Percentiles rank a stretch among this genome's conserved stretches.
Evolutionary conservation across 1,140 invertebrate genomes (phyloP).

Genomic region (Lasioglossum albipes): DNA sequence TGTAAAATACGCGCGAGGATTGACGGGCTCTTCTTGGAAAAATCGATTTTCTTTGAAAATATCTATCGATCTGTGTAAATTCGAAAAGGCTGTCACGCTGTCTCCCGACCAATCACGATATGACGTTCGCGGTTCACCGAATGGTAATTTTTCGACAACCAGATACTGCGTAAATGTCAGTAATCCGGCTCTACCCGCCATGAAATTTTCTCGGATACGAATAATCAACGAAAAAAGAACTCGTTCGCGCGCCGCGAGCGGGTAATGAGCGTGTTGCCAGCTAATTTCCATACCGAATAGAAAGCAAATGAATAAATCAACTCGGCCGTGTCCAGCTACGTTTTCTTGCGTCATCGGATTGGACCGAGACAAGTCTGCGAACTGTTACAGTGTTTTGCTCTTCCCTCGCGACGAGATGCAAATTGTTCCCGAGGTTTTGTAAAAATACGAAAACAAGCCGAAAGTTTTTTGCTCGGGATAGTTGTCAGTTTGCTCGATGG

Average conservation of each 20-base stretch:
- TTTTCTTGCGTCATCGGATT: constrained; percentile 19
- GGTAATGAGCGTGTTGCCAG: constrained; percentile 32
- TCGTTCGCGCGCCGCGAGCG: constrained; percentile 1
- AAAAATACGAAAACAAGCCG: no score
- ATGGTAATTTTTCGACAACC: constrained; percentile 21
- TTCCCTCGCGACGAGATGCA: background rate
- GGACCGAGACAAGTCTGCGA: background rate
- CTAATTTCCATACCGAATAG: constrained; percentile 38
- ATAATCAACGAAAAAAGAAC: constrained; percentile 1
- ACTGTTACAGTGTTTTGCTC: background rate
- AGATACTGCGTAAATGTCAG: constrained; percentile 22
- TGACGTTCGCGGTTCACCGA: background rate
- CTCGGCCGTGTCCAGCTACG: background rate
- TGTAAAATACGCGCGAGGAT: constrained; percentile 15
- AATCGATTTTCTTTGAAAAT: no score
- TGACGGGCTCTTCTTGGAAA: no score
- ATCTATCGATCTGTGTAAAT: no score
- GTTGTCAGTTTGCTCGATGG: no score
- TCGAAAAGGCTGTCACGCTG: background rate
- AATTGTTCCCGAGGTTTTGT: no score
- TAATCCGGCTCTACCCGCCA: background rate
- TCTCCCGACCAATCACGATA: background rate
- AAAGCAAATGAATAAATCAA: constrained; percentile 38
- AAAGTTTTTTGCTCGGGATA: no score
- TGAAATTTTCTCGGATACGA: background rate